Evolutionary conservation across 2,797 vertebrate species (phyloP).

Genomic region (Chaetodon trifasciatus): DNA sequence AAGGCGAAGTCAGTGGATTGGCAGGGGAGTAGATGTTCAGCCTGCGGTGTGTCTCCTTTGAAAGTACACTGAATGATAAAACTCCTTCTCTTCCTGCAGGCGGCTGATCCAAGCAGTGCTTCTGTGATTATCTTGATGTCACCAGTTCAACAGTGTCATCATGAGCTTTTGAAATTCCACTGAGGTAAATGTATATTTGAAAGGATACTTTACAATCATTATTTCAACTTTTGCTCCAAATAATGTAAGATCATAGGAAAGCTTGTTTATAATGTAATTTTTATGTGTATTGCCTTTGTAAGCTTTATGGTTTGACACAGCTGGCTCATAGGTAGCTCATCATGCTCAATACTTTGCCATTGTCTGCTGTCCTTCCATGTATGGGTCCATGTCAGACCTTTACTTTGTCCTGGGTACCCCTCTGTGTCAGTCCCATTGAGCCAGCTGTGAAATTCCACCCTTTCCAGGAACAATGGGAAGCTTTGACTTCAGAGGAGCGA

Average conservation of each 20-base stretch:
- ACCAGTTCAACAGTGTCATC: neutral
- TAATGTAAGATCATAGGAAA: neutral
- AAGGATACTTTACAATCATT: neutral
- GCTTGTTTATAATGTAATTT: neutral
- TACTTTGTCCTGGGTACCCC: slow-evolving; percentile 25
- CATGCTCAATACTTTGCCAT: neutral
- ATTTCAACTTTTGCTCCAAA: neutral
- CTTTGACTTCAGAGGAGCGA: slow-evolving; percentile 70
- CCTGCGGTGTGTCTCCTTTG: slow-evolving; percentile 17
- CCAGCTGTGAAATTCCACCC: slow-evolving; percentile 71
- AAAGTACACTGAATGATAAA: slow-evolving; percentile 29
- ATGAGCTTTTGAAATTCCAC: neutral
- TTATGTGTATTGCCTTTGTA: neutral
- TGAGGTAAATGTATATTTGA: neutral
- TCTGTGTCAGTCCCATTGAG: slow-evolving; percentile 62
- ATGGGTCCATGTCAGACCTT: slow-evolving; percentile 38
- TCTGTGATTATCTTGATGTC: neutral
- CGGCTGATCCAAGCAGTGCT: neutral
- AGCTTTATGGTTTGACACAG: neutral
- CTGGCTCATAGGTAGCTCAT: neutral
- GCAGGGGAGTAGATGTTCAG: slow-evolving; percentile 41
- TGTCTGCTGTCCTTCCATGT: slow-evolving; percentile 47
- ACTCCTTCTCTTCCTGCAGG: neutral
- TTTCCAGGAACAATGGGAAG: slow-evolving; percentile 80
- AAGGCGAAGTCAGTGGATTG: slow-evolving; percentile 11